A percentile compares a stretch with the other conserved stretches of the same genome.
These are phyloP conservation scores for Anagrus nilaparvatae DNA, from an alignment of 1,140 invertebrate species.

Conservation along the genomic window DNA sequence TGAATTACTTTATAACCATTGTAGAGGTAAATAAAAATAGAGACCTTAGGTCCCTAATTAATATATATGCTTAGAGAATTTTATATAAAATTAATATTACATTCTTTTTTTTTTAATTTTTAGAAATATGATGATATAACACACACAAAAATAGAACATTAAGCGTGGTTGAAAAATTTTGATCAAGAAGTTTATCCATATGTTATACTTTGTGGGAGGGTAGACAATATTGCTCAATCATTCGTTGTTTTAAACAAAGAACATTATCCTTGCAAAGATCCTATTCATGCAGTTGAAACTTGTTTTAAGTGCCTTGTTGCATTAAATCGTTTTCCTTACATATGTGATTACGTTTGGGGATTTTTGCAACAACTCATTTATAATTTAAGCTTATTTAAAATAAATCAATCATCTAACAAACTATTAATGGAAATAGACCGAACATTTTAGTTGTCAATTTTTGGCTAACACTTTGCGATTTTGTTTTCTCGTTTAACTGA, in stretches of 20 bases:
- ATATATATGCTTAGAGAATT: neutral
- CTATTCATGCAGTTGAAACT: constrained; percentile 3
- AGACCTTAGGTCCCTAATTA: neutral
- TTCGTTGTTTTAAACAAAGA: constrained; percentile 5
- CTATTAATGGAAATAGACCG: neutral
- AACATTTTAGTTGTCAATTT: no score
- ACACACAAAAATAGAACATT: neutral
- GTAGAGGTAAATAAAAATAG: neutral
- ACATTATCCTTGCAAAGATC: neutral
- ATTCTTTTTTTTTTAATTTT: neutral
- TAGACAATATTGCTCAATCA: neutral
- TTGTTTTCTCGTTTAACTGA: no score
- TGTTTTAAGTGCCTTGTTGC: constrained; percentile 9
- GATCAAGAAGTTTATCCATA: constrained; percentile 4
- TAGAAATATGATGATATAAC: constrained; percentile 1
- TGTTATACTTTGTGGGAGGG: neutral
- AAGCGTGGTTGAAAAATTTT: neutral
- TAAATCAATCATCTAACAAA: neutral
- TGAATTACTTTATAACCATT: neutral
- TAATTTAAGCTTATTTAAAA: neutral
- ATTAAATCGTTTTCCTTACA: constrained; percentile 5
- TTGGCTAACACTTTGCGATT: no score
- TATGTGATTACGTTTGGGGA: constrained; percentile 2
- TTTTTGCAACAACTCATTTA: neutral
- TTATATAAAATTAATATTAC: neutral